Conservation (phyloP, 2,888 invertebrate species). For the Fabriciana adippe region DNA sequence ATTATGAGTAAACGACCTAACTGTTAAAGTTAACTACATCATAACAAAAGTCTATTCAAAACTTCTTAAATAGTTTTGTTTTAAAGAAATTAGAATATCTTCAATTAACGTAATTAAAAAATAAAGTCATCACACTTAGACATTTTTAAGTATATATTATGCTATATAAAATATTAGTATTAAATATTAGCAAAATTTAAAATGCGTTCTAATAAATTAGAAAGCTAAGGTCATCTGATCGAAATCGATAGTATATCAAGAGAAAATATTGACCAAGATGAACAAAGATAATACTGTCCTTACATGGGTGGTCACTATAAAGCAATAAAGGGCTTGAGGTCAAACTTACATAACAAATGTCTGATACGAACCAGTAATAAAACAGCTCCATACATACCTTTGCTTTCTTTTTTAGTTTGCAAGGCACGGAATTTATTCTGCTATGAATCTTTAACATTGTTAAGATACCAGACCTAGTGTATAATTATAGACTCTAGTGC, state of each 20-base stretch:
- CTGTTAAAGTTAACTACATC: no score
- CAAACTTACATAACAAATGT: conserved; percentile 45
- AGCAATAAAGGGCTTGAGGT: conserved; percentile 48
- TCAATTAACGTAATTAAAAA: no score
- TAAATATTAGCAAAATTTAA: conserved; percentile 40
- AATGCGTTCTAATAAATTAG: conserved; percentile 59
- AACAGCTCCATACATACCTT: conserved; percentile 41
- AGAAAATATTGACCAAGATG: conserved; percentile 71
- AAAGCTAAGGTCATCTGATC: conserved; percentile 64
- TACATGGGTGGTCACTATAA: conserved; percentile 51
- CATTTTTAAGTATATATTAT: background rate
- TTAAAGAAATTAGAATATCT: no score
- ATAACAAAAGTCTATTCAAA: no score
- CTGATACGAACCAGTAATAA: conserved; percentile 41
- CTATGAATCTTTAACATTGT: conserved; percentile 22
- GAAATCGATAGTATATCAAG: conserved; percentile 65
- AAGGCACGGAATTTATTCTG: conserved; percentile 24
- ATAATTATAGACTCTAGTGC: background rate
- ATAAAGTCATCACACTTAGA: no score
- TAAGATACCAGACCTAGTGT: background rate
- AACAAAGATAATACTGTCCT: conserved; percentile 55
- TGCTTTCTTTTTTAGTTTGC: conserved; percentile 33
- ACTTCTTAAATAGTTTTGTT: no score
- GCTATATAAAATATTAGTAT: background rate
- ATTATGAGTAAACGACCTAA: no score